Evolutionary conservation across 2,113 vertebrate genomes (phyloP), one percentile per base, ranked within the genome.

Genomic region (Chaetodon trifascialis): DNA sequence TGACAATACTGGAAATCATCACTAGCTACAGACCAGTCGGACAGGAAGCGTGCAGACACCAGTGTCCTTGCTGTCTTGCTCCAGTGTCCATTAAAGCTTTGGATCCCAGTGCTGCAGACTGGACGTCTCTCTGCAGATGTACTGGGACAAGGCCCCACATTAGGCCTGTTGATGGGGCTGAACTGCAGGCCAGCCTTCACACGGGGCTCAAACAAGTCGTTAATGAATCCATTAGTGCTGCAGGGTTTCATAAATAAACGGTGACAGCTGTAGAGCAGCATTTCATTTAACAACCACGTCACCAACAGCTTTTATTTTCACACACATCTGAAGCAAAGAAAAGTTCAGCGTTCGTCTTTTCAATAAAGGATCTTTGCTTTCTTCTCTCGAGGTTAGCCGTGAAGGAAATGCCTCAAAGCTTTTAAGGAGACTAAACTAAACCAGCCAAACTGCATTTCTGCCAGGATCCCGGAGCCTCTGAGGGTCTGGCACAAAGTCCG

Each of bases 1-100:
- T 30, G 25, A 23, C 66, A 82, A 67, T 34, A 74, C 52, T 65
- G 51, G 59, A 83, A 83, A 85, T 81, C 60, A 6, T 81, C 72
- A 86, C 21, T 55, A 25, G 67, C 46, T 46, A 38, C 59, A 49
- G 12, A 11, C 67, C 54, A 66, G n/a, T n/a, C 38, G 38, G n/a
- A 75, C 4, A 10, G 68, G 54, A 23, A 49, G 38, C 59, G 73
- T 36, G 63, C 0, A 76, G 54, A 25, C 76, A 21, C 47, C 23
- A 11, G 70, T 51, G 65, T 74, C 80, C 83, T 86, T 73, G 80
- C 58, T 59, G 80, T 83, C 73, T 30, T 8, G 0, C 11, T 40
- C 25, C 44, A 9, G 49, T 56, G 17, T 65, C 62, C 21, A 52
- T 80, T 55, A 72, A 47, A 76, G 55, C 40, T 54, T 76, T 67